These are phyloP conservation scores for Erebia palarica DNA, from an alignment of 2,888 invertebrate species.

Conservation along the genomic window DNA sequence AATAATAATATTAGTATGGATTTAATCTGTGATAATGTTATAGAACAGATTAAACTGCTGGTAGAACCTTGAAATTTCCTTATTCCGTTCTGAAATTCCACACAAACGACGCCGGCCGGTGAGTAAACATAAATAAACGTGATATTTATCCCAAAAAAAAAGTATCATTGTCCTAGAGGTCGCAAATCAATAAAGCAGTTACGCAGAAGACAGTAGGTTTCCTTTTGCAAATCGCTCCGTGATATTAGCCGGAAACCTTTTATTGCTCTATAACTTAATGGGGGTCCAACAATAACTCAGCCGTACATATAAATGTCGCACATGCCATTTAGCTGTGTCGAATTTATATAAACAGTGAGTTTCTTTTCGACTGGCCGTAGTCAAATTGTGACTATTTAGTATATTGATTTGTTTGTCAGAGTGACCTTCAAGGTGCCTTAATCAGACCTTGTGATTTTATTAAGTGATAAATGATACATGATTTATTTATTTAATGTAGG, in stretches of 20 bases:
- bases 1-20: too few species aligned
- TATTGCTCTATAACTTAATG: conserved; percentile 68
- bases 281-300: conserved; percentile 63
- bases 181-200: conserved; percentile 30
- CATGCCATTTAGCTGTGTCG: conserved; percentile 56
- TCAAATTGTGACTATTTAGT: conserved; percentile 27
- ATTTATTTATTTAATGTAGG: too few species aligned
- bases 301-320: conserved; percentile 51
- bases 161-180: not conserved
- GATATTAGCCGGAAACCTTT: conserved; percentile 71
- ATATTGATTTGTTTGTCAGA: conserved; percentile 4
- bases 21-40: too few species aligned
- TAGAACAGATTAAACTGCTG: too few species aligned
- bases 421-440: not conserved
- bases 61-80: too few species aligned
- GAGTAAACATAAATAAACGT: not conserved
- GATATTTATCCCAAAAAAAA: not conserved
- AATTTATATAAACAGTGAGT: conserved; percentile 31
- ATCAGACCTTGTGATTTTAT: not conserved
- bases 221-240: conserved; percentile 55
- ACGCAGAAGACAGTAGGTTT: conserved; percentile 40
- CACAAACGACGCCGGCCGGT: too few species aligned
- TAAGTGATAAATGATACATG: too few species aligned
- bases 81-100: too few species aligned
- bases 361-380: conserved; percentile 33